phyloP scores from a whole-genome alignment of 2,113 vertebrate genomes.

The Oncorhynchus nerka region DNA sequence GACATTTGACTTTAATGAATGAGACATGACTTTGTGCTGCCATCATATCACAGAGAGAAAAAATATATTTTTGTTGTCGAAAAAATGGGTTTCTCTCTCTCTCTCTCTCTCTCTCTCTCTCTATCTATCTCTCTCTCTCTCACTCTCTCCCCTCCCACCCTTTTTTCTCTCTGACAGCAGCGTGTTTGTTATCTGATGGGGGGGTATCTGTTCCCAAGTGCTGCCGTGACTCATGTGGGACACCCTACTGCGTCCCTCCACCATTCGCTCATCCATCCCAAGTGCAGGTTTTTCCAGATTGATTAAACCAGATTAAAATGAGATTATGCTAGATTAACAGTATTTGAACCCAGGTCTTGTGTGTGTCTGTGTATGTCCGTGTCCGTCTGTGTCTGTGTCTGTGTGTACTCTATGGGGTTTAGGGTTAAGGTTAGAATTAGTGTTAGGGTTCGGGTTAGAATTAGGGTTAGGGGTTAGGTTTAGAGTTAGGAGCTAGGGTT shows the following conservation, averaged over 20 bases:
- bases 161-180: slow-evolving; percentile 1
- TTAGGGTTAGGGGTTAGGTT: too few relatives aligned
- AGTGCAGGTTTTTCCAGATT: slow-evolving; percentile 37
- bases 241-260: too few relatives aligned
- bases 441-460: too few relatives aligned
- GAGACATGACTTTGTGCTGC: slow-evolving; percentile 9
- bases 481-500: too few relatives aligned
- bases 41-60: background rate
- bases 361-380: too few relatives aligned
- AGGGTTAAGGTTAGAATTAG: too few relatives aligned
- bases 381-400: too few relatives aligned
- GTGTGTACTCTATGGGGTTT: too few relatives aligned
- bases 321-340: slow-evolving; percentile 48
- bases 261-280: slow-evolving; percentile 4
- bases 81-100: background rate
- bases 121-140: background rate
- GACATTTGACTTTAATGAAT: background rate
- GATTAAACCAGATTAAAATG: slow-evolving; percentile 48
- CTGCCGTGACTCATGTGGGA: slow-evolving; percentile 7
- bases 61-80: background rate
- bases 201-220: background rate
- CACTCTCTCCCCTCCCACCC: too few relatives aligned
- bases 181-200: background rate
- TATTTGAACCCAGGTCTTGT: too few relatives aligned
- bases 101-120: background rate